These are phyloP conservation scores for Pseudorasbora parva DNA, from an alignment of 2,113 vertebrate genomes.

Conservation along the genomic window DNA sequence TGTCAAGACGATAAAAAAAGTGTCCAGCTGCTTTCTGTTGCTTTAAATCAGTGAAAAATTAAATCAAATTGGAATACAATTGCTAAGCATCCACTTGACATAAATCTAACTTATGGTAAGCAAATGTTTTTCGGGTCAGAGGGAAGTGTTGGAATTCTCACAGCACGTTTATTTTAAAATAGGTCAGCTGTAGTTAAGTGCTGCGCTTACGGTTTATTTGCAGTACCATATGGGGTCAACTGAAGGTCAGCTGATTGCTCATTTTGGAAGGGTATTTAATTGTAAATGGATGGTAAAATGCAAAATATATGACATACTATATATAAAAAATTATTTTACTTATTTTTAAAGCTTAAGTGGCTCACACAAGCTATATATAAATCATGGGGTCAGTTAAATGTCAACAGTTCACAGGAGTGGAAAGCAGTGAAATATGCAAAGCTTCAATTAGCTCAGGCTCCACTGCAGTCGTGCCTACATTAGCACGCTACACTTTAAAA, in stretches of 20 bases:
- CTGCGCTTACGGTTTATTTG: not conserved
- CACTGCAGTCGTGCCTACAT: not conserved
- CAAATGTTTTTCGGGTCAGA: not conserved
- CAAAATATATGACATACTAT: not conserved
- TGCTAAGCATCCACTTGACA: not conserved
- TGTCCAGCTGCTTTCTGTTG: not conserved
- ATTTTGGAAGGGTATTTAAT: not conserved
- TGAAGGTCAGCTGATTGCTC: conserved; percentile 37
- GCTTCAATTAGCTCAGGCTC: conserved; percentile 65
- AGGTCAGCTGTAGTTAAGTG: conserved; percentile 36
- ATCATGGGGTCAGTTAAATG: conserved; percentile 64
- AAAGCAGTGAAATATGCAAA: conserved; percentile 69
- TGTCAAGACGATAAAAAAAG: not conserved
- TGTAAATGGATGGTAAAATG: not conserved
- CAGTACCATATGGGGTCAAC: conserved; percentile 30
- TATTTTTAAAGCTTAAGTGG: conserved; percentile 27
- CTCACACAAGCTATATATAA: conserved; percentile 42
- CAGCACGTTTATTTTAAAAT: conserved; percentile 13
- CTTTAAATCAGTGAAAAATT: not conserved
- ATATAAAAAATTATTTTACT: not conserved
- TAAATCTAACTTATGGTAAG: not conserved
- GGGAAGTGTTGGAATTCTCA: conserved; percentile 25
- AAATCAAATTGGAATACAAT: not conserved
- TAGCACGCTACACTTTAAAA: conserved; percentile 25
- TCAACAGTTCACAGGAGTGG: conserved; percentile 64